Conservation (phyloP, 2,888 invertebrate species). For the Microchrysa polita region DNA sequence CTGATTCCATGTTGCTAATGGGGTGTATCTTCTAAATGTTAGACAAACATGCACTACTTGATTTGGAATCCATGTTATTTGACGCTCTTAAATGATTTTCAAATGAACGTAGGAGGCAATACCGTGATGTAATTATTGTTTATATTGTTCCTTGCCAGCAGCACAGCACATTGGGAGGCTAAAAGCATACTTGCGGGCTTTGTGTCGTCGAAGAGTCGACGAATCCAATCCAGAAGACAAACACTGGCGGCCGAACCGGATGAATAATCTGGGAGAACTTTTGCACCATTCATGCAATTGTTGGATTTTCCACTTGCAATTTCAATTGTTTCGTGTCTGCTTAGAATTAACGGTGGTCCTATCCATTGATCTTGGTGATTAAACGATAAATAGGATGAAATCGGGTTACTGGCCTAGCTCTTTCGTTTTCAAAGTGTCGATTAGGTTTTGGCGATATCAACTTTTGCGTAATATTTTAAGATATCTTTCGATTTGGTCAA, state of each 20-base stretch:
- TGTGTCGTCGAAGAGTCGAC: slow-evolving; percentile 8
- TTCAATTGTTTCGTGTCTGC: neutral
- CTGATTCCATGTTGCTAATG: slow-evolving; percentile 22
- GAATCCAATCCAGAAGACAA: neutral
- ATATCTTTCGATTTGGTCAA: too few relatives aligned
- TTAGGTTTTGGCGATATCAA: too few relatives aligned
- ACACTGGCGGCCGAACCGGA: too few relatives aligned
- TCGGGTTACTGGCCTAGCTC: neutral
- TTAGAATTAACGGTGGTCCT: neutral
- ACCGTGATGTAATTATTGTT: slow-evolving; percentile 31
- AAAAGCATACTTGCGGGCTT: too few relatives aligned
- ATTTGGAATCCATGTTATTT: slow-evolving; percentile 37
- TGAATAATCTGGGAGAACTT: neutral
- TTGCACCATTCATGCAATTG: neutral
- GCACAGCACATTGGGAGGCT: neutral
- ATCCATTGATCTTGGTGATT: neutral
- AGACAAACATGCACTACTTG: slow-evolving; percentile 38
- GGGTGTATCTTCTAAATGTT: slow-evolving; percentile 28
- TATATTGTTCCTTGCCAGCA: slow-evolving; percentile 21
- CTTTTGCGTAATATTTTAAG: too few relatives aligned
- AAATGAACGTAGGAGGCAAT: slow-evolving; percentile 23
- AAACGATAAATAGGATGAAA: neutral
- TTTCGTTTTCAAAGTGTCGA: neutral
- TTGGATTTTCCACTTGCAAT: neutral
- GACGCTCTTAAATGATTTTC: slow-evolving; percentile 33